Conservation (phyloP, 2,888 invertebrate species). For the Petrolisthes manimaculis region DNA sequence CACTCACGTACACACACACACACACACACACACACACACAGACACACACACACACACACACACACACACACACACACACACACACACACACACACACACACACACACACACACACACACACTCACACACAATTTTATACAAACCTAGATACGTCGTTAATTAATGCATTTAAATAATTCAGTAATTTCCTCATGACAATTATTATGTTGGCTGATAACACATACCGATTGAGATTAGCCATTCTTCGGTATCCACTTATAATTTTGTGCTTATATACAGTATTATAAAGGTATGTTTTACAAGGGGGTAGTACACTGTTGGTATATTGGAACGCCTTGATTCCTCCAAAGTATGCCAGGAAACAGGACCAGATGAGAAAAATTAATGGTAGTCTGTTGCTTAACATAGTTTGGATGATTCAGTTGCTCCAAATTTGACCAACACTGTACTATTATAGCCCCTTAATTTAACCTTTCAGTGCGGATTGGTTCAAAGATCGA, state of each 20-base stretch:
- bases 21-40: not conserved
- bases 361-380: too few relatives aligned
- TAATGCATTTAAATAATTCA: not conserved
- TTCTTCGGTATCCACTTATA: not conserved
- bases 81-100: not conserved
- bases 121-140: not conserved
- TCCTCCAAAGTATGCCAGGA: too few relatives aligned
- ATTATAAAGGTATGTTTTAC: not conserved
- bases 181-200: not conserved
- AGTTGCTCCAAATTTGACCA: not conserved
- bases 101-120: conserved; percentile 11
- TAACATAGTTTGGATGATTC: too few relatives aligned
- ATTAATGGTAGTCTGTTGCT: too few relatives aligned
- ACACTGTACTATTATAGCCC: not conserved
- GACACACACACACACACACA: not conserved
- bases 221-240: not conserved
- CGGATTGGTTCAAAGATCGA: conserved; percentile 27
- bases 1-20: too few relatives aligned
- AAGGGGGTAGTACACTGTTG: not conserved
- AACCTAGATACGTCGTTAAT: not conserved
- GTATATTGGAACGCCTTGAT: too few relatives aligned
- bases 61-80: not conserved
- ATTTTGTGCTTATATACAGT: not conserved
- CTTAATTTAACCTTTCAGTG: conserved; percentile 5
- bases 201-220: not conserved